A percentile compares a stretch with the other conserved stretches of the same genome.
phyloP scores from a whole-genome alignment of 2,888 invertebrate genomes.

The Gerris lacustris region DNA sequence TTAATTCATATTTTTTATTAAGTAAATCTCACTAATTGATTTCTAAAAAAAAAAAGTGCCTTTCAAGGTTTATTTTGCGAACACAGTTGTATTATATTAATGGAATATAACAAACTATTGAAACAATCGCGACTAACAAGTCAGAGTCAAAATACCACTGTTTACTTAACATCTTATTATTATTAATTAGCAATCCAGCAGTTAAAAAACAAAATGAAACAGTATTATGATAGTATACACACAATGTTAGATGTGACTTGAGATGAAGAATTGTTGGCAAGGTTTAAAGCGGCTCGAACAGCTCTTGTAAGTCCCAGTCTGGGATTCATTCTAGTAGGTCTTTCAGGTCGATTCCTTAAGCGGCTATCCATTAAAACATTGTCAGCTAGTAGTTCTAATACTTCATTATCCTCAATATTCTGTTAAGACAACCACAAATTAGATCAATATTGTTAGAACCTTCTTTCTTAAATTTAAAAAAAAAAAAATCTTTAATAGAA shows the following conservation, averaged over 20 bases:
- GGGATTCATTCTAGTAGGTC: not conserved
- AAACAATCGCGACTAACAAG: too few species aligned
- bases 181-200: too few species aligned
- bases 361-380: slow-evolving; percentile 35
- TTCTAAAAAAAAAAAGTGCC: too few species aligned
- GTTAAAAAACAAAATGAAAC: too few species aligned
- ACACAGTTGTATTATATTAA: too few species aligned
- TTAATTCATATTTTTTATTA: too few species aligned
- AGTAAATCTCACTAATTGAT: too few species aligned
- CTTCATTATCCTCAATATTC: slow-evolving; percentile 37
- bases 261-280: not conserved
- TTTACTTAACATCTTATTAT: too few species aligned
- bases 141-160: too few species aligned
- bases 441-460: slow-evolving; percentile 2
- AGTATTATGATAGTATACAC: too few species aligned
- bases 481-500: not conserved
- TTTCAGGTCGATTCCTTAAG: slow-evolving; percentile 32
- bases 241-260: not conserved
- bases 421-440: slow-evolving; percentile 24
- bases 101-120: too few species aligned
- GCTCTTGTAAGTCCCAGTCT: not conserved
- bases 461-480: slow-evolving; percentile 11
- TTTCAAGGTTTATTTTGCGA: too few species aligned
- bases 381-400: slow-evolving; percentile 41
- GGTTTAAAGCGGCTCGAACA: not conserved